Conservation (phyloP, 2,888 invertebrate genomes). For the Fragum fragum region DNA sequence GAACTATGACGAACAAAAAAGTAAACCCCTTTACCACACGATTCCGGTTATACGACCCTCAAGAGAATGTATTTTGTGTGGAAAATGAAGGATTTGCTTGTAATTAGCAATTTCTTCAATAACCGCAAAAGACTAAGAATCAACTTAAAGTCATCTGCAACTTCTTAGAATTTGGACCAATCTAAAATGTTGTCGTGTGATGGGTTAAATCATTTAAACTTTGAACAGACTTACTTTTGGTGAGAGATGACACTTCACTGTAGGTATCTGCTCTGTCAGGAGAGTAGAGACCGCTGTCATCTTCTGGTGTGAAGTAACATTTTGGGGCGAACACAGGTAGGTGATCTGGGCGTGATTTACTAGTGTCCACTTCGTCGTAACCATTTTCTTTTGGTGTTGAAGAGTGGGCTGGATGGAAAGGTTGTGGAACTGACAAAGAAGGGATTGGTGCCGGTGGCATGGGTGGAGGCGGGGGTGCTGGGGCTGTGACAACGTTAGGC, state of each 20-base stretch:
- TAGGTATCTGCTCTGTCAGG: conserved; percentile 44
- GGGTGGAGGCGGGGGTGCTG: conserved; percentile 66
- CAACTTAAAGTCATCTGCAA: too few relatives aligned
- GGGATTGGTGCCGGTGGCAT: conserved; percentile 49
- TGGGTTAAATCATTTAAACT: too few relatives aligned
- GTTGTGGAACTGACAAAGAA: conserved; percentile 16
- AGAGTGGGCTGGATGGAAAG: conserved; percentile 35
- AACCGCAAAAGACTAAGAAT: too few relatives aligned
- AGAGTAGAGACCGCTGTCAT: conserved; percentile 51
- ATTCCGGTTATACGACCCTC: too few relatives aligned
- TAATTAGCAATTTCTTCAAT: too few relatives aligned
- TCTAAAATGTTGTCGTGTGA: too few relatives aligned
- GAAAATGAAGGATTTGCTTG: too few relatives aligned
- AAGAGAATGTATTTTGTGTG: too few relatives aligned
- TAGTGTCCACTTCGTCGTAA: conserved; percentile 55
- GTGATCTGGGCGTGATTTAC: conserved; percentile 52
- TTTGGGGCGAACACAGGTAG: conserved; percentile 78
- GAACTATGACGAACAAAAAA: too few relatives aligned
- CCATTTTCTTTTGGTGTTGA: conserved; percentile 42
- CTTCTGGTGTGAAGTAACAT: conserved; percentile 54
- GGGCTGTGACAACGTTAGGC: conserved; percentile 38
- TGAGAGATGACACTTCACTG: conserved; percentile 55
- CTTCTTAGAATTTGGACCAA: too few relatives aligned
- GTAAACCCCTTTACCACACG: too few relatives aligned
- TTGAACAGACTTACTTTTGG: conserved; percentile 59